Evolutionary conservation across 53 echinoderm and acorn worm genomes (phyloP).

Genomic region (Holothuria leucospilota): DNA sequence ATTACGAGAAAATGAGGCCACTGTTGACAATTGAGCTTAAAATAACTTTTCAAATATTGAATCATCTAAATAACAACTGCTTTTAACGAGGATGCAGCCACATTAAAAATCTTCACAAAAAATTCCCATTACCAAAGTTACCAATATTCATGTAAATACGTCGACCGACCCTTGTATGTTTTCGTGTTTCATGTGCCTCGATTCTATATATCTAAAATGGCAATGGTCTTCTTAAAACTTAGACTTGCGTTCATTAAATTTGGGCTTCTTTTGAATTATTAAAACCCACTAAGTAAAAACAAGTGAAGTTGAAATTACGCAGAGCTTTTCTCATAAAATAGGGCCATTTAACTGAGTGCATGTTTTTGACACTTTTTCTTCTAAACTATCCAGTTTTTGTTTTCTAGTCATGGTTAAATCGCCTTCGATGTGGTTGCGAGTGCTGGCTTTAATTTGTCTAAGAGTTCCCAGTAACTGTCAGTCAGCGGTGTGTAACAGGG

Average conservation of each 20-base stretch:
- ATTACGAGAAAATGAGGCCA: no score
- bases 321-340: slow-evolving; percentile 47
- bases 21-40: no score
- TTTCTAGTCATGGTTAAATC: slow-evolving; percentile 48
- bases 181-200: no score
- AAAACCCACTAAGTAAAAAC: slow-evolving; percentile 19
- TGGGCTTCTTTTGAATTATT: slow-evolving; percentile 8
- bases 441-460: slow-evolving; percentile 33
- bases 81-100: no score
- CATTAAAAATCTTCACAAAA: no score
- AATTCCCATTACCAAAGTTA: no score
- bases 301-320: slow-evolving; percentile 39
- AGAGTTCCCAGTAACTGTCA: slow-evolving; percentile 29
- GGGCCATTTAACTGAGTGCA: slow-evolving; percentile 46
- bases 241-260: slow-evolving; percentile 1
- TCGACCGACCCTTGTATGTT: no score
- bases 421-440: slow-evolving; percentile 25
- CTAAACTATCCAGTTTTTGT: slow-evolving; percentile 38
- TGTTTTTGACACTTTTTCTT: slow-evolving; percentile 50
- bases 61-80: no score
- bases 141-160: no score
- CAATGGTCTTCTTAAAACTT: no score
- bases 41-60: no score
- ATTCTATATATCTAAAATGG: no score
- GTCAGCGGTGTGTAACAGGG: slow-evolving; percentile 24